Base-by-base conservation (phyloP, 2,888 invertebrate species). In the Shargacucullia verbasci region DNA sequence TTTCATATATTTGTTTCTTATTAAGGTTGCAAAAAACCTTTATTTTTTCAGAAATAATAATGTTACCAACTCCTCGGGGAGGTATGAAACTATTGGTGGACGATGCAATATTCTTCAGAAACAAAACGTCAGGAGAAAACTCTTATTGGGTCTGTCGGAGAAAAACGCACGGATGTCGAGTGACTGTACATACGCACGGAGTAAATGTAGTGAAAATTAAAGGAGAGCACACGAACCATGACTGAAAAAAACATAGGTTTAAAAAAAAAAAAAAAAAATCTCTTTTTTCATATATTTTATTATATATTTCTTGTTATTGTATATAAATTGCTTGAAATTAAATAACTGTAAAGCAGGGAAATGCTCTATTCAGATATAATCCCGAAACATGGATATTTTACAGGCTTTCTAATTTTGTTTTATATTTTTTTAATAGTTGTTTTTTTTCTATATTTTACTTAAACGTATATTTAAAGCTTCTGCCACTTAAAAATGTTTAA, bases 141-240 rank as follows among this genome's bases (percentile, higher is more conserved):
- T 15, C 52, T 4, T 70, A 80, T 25, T 81, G 81, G 81, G 67
- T 70, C 5, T 81, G 81, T 37, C 44, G 57, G 0, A 72, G 52
- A 25, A 62, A 54, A 27, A 11, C 20, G 0, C 38, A 49, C 2
- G 79, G 80, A n/a, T 81, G 81, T 52, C 63, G 59, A 7, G 79
- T 70, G 1, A 82, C 77, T n/a, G 64, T 80, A 4, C 57, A 78
- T 11, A 83, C 79, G 0, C 11, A 40, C 8, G 56, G 75, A 10
- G 46, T 59, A 1, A 33, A 38, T 2, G 46, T 84, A 4, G 6
- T 80, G 4, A 75, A 64, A 34, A 35, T 73, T 3, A 75, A 47
- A 0, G 76, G 76, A 7, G 15, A 41, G 2, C 76, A 73, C 48
- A 70, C 31, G 29, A 34, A 76, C 14, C 72, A 76, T 20, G 20